These are phyloP conservation scores for Megathymus violae DNA, from an alignment of 1,140 invertebrate species.

Conservation along the genomic window DNA sequence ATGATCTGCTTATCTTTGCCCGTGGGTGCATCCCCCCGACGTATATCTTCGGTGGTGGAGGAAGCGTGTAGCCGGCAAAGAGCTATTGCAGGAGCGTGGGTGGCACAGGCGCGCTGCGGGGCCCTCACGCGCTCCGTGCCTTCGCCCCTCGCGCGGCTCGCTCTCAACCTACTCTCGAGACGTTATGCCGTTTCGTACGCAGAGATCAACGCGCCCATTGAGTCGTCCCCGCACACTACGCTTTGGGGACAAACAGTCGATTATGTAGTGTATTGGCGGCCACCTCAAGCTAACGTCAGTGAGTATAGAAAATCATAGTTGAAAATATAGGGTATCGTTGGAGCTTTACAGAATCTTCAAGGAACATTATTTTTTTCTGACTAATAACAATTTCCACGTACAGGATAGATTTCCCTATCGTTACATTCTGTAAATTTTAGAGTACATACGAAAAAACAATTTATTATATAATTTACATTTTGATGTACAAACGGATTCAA, in stretches of 20 bases:
- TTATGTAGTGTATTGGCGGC: constrained; percentile 89
- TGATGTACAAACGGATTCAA: no score
- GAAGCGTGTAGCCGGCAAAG: constrained; percentile 86
- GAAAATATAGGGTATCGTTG: no score
- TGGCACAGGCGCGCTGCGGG: constrained; percentile 87
- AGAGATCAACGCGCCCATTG: constrained; percentile 85
- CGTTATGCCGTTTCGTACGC: constrained; percentile 89
- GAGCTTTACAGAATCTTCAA: no score
- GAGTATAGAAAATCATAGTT: no score
- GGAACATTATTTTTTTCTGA: no score
- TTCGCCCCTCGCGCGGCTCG: constrained; percentile 86
- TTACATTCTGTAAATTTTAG: no score
- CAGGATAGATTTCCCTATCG: no score
- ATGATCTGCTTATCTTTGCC: constrained; percentile 85
- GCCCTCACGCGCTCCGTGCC: constrained; percentile 88
- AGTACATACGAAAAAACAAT: no score
- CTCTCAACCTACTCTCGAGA: constrained; percentile 88
- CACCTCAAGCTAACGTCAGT: constrained; percentile 92
- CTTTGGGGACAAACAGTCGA: constrained; percentile 88
- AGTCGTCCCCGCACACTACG: constrained; percentile 72
- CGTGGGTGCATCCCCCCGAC: constrained; percentile 77
- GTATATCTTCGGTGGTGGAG: constrained; percentile 85
- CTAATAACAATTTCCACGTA: no score
- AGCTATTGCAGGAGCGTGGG: constrained; percentile 87
- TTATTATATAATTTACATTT: no score